Evolutionary conservation across 2,888 invertebrate species (phyloP).

Genomic region (Tholera decimalis): DNA sequence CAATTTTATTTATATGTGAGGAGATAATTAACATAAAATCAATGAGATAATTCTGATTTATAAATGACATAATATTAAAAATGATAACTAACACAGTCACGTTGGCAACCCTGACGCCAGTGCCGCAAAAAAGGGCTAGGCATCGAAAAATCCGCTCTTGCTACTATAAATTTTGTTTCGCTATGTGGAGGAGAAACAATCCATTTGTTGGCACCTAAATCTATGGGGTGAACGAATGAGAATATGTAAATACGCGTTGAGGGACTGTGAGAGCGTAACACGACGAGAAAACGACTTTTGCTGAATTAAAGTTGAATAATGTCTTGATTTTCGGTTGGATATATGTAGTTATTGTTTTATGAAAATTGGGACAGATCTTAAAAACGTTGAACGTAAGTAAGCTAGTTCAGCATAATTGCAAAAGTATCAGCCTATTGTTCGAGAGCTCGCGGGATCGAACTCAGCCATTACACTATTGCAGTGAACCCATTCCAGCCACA

Average conservation of each 20-base stretch:
- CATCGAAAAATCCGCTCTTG: conserved; percentile 76
- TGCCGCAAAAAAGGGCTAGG: conserved; percentile 62
- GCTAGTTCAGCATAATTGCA: background rate
- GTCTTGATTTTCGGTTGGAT: conserved; percentile 67
- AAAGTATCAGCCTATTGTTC: too few species aligned
- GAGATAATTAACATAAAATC: too few species aligned
- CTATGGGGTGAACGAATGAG: conserved; percentile 81
- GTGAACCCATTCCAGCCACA: too few species aligned
- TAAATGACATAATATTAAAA: too few species aligned
- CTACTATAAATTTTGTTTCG: conserved; percentile 84
- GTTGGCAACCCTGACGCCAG: conserved; percentile 57
- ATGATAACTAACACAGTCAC: too few species aligned
- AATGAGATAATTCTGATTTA: too few species aligned
- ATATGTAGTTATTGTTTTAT: background rate
- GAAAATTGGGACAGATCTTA: background rate
- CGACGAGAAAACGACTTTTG: conserved; percentile 59
- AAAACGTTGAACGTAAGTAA: background rate
- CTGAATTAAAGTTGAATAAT: conserved; percentile 66
- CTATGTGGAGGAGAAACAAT: conserved; percentile 84
- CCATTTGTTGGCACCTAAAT: conserved; percentile 87
- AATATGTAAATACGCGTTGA: conserved; percentile 81
- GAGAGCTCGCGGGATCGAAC: too few species aligned
- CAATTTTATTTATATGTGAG: too few species aligned
- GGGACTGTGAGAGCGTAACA: conserved; percentile 62
- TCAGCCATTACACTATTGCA: too few species aligned